Evolutionary conservation across 2,797 vertebrate genomes (phyloP).

Genomic region (Hybognathus amarus): DNA sequence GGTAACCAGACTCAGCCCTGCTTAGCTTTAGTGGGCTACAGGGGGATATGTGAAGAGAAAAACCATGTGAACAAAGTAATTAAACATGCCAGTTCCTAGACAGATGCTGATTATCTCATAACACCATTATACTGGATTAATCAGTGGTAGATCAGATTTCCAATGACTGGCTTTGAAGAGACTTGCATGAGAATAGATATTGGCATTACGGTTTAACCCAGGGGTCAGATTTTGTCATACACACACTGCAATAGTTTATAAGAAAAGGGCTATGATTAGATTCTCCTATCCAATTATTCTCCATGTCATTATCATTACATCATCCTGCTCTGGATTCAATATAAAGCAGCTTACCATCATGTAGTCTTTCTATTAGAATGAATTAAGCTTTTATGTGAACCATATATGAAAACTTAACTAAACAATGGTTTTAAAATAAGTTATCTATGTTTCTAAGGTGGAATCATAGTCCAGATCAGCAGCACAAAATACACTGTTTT

Average conservation of each 20-base stretch:
- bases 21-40: no score
- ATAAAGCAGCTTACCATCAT: conserved; percentile 25
- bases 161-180: conserved; percentile 47
- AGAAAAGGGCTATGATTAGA: conserved; percentile 52
- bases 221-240: conserved; percentile 49
- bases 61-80: conserved; percentile 27
- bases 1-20: no score
- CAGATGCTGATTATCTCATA: conserved; percentile 35
- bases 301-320: conserved; percentile 54
- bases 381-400: conserved; percentile 10
- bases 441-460: background rate
- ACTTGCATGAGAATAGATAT: conserved; percentile 52
- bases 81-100: conserved; percentile 5
- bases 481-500: background rate
- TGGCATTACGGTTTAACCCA: conserved; percentile 57
- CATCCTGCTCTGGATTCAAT: conserved; percentile 6
- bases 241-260: conserved; percentile 38
- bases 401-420: background rate
- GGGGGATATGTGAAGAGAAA: background rate
- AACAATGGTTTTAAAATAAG: background rate
- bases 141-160: conserved; percentile 45
- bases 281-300: conserved; percentile 57
- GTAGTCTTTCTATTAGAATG: conserved; percentile 24
- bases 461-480: background rate
- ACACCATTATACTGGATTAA: conserved; percentile 34